phyloP scores from a whole-genome alignment of 2,113 vertebrate genomes.

The Emydocephalus ijimae region DNA sequence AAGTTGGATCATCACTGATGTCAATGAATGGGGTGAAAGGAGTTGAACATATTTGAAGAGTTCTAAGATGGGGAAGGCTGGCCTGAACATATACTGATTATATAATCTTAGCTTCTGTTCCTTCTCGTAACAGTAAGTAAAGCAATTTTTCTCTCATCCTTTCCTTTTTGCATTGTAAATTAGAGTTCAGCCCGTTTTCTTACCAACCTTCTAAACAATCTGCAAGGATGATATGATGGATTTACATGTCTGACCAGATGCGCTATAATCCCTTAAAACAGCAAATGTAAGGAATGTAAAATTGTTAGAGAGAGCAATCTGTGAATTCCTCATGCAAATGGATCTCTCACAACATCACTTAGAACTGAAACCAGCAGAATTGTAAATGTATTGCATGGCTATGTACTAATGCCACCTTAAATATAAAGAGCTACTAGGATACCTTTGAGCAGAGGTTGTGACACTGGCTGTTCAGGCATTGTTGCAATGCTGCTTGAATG shows the following conservation, averaged over 20 bases:
- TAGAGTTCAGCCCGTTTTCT: not conserved
- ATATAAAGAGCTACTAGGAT: not conserved
- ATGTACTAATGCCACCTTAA: not conserved
- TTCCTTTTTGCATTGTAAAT: not conserved
- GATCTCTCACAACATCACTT: not conserved
- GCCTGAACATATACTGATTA: not conserved
- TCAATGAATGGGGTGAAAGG: not conserved
- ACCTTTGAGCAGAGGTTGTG: accelerated
- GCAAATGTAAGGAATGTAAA: not conserved
- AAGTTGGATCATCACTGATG: not conserved
- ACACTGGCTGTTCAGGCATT: not conserved
- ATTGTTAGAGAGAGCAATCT: not conserved
- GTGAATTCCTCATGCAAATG: not conserved
- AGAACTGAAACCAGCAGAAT: not conserved
- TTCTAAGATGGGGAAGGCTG: not conserved
- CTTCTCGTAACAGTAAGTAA: not conserved
- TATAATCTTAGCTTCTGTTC: not conserved
- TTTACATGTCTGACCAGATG: not conserved
- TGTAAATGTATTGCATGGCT: not conserved
- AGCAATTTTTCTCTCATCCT: not conserved
- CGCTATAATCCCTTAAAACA: not conserved
- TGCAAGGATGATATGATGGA: accelerated
- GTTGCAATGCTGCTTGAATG: not conserved
- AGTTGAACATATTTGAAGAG: not conserved
- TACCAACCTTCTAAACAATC: not conserved